Percentiles rank a stretch among this genome's conserved stretches.
Evolutionary conservation across 1,140 invertebrate genomes (phyloP).

Genomic region (Cylas formicarius): DNA sequence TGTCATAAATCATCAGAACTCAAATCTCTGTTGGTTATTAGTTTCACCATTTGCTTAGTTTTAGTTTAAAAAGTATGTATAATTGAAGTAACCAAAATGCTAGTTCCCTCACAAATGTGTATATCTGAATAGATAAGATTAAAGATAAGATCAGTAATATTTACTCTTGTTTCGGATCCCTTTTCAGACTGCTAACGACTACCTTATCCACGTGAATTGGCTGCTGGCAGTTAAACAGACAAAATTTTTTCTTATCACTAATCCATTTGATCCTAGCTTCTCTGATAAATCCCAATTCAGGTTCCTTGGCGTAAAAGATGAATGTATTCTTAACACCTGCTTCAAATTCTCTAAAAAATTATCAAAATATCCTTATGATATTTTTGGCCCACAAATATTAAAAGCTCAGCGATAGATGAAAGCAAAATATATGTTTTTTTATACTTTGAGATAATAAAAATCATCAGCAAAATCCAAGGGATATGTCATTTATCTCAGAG

Average conservation of each 20-base stretch:
- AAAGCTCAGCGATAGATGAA: neutral
- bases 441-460: neutral
- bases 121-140: too few relatives aligned
- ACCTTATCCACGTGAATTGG: slow-evolving; percentile 19
- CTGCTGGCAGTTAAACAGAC: slow-evolving; percentile 17
- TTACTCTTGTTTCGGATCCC: slow-evolving; percentile 9
- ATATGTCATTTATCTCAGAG: too few relatives aligned
- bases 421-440: neutral
- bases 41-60: too few relatives aligned
- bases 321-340: slow-evolving; percentile 25
- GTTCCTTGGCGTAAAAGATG: slow-evolving; percentile 31
- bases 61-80: too few relatives aligned
- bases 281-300: slow-evolving; percentile 25
- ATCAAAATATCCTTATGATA: neutral
- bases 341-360: slow-evolving; percentile 14
- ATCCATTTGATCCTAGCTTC: slow-evolving; percentile 34
- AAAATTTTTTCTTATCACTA: slow-evolving; percentile 21
- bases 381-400: neutral
- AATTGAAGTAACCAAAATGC: too few relatives aligned
- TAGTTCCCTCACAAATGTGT: too few relatives aligned
- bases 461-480: too few relatives aligned
- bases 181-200: slow-evolving; percentile 12
- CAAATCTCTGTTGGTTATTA: too few relatives aligned
- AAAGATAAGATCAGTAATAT: too few relatives aligned
- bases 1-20: too few relatives aligned